These are phyloP conservation scores for Oreortyx pictus DNA, from an alignment of 2,797 vertebrate species.

Conservation along the genomic window DNA sequence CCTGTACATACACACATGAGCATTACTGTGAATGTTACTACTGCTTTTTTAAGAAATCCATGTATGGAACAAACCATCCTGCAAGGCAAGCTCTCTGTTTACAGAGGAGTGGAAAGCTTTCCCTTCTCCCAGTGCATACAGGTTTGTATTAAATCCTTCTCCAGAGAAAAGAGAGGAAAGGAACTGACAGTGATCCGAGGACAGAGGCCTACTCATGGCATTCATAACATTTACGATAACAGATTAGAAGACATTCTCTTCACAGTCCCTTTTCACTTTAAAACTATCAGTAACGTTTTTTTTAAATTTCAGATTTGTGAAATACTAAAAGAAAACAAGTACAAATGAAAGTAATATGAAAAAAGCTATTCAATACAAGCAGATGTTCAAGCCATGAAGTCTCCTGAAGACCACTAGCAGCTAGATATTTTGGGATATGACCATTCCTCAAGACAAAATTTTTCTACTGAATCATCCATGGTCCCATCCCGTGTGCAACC, in stretches of 20 bases:
- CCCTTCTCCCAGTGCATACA: not conserved
- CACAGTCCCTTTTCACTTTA: not conserved
- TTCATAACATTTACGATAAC: not conserved
- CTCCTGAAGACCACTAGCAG: not conserved
- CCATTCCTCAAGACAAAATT: not conserved
- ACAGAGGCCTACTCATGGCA: not conserved
- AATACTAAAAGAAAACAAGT: not conserved
- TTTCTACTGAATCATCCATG: not conserved
- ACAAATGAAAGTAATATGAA: not conserved
- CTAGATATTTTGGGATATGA: not conserved
- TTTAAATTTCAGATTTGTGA: not conserved
- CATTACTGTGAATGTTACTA: not conserved
- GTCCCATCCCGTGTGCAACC: not conserved
- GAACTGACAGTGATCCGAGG: not conserved
- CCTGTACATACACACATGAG: rapidly evolving
- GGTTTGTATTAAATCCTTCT: not conserved
- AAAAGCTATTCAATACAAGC: rapidly evolving
- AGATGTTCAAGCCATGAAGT: not conserved
- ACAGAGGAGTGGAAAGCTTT: not conserved
- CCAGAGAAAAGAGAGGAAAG: not conserved
- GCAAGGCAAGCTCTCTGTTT: not conserved
- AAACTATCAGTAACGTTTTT: not conserved
- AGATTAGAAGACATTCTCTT: not conserved
- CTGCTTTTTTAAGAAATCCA: not conserved
- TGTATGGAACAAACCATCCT: not conserved